Base-by-base conservation (phyloP, 2,797 vertebrate genomes). In the Xenops minutus region DNA sequence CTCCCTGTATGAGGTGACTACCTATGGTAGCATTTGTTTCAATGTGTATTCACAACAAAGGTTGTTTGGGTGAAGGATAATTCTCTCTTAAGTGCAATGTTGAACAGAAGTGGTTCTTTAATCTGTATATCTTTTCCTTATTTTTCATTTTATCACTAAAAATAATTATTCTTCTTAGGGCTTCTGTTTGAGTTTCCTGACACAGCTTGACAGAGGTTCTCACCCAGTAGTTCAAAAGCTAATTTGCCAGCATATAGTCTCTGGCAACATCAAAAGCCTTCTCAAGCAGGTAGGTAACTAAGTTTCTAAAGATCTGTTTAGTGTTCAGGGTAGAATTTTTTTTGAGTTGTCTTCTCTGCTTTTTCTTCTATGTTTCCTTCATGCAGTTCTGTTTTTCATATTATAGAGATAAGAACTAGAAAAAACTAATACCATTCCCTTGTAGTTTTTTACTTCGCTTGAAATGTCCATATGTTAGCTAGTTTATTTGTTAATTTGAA, bases 161-260 rank as follows among this genome's bases (percentile, higher is more conserved):
- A 92, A 48, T 14, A 37, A n/a, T 75, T 92, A 8, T 81, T 78
- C 34, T 92, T 91, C 84, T 61, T 95, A 99, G 99, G 99, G 99
- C 51, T 99, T 99, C 98, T 99, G 99, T 94, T 97, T 99, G 96
- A 99, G 99, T 96, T 99, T 99, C 96, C 97, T 99, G 81, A 99
- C 99, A 2, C 99, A 99, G 93, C 98, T 99, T 95, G 99, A 99
- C 97, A 98, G 99, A 95, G 86, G 95, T 89, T 99, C 99, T 89
- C 98, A 99, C 86, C 99, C 99, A 3, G 6, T 98, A 52, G 99
- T 99, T 92, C 99, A 99, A 93, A 99, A 98, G 75, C 97, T 99
- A 59, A 98, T 99, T 95, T 98, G 98, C 96, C 98, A 98, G 58
- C 98, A 99, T 96, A 97, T 99, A 94, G 82, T 99, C 71, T 98